phyloP scores from a whole-genome alignment of 2,888 invertebrate genomes.

The Clunio marinus region DNA sequence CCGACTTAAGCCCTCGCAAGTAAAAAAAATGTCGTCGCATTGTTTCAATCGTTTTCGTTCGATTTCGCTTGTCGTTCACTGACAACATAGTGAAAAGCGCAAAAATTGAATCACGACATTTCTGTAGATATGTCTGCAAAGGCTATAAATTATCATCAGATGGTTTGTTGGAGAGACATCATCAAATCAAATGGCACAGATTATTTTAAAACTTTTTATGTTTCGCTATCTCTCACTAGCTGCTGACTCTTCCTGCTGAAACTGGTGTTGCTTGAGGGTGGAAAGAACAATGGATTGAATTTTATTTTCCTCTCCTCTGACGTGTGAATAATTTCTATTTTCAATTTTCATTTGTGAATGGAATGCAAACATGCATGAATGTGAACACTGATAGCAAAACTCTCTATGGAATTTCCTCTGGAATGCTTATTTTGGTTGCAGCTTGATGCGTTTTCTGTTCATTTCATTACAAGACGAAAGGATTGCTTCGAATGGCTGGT shows the following conservation, averaged over 20 bases:
- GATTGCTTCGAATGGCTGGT: background rate
- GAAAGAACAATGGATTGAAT: background rate
- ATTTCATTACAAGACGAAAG: background rate
- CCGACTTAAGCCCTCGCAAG: background rate
- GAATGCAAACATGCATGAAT: background rate
- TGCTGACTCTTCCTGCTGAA: background rate
- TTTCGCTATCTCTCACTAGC: no score
- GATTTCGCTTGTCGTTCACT: background rate
- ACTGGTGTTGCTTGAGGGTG: background rate
- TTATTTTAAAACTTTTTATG: conserved; percentile 21
- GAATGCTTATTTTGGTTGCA: background rate
- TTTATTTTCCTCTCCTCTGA: background rate
- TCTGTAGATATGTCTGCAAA: conserved; percentile 29
- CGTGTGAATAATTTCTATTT: background rate
- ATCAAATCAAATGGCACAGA: conserved; percentile 37
- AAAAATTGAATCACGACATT: conserved; percentile 35
- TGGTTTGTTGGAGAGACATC: conserved; percentile 32
- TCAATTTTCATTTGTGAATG: background rate
- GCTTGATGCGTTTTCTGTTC: background rate
- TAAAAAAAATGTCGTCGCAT: conserved; percentile 4
- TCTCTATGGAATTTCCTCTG: background rate
- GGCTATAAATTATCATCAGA: conserved; percentile 37
- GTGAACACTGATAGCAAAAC: background rate
- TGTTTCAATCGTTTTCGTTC: conserved; percentile 1
- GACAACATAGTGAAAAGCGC: background rate